A percentile compares a stretch with the other conserved stretches of the same genome.
These are phyloP conservation scores for Rhabdomys pumilio DNA, from an alignment of 2,797 vertebrate species.

Conservation along the genomic window DNA sequence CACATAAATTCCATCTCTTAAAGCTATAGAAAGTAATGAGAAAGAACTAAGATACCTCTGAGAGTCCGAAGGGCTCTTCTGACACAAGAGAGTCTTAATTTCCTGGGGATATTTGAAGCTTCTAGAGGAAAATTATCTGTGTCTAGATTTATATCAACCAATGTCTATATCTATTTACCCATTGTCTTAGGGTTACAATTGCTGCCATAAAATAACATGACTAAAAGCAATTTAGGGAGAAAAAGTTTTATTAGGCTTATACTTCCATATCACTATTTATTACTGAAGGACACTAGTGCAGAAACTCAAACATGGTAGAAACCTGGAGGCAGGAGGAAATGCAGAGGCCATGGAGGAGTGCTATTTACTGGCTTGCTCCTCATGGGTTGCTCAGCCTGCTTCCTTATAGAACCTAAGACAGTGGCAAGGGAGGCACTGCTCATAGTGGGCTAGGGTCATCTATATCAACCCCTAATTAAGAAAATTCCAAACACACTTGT, in stretches of 20 bases:
- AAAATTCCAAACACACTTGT: neutral
- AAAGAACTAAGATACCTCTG: neutral
- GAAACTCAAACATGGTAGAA: neutral
- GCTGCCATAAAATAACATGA: too few species aligned
- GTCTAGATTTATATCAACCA: neutral
- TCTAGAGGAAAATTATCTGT: neutral
- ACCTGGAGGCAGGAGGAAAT: neutral
- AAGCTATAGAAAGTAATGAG: neutral
- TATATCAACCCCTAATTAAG: neutral
- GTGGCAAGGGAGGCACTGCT: neutral
- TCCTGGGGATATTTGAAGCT: constrained; percentile 2
- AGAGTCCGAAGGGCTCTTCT: neutral
- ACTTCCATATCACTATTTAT: neutral
- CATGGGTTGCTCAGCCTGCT: neutral
- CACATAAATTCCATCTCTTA: neutral
- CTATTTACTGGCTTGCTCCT: neutral
- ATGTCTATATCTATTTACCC: neutral
- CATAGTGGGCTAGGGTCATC: neutral
- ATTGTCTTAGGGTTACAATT: neutral
- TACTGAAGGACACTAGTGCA: neutral
- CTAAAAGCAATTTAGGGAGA: neutral
- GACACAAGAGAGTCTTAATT: constrained; percentile 17
- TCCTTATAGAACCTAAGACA: neutral
- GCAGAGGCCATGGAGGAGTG: neutral
- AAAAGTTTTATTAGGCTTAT: neutral